phyloP scores from a whole-genome alignment of 2,888 invertebrate genomes.

The Prenolepis imparis region DNA sequence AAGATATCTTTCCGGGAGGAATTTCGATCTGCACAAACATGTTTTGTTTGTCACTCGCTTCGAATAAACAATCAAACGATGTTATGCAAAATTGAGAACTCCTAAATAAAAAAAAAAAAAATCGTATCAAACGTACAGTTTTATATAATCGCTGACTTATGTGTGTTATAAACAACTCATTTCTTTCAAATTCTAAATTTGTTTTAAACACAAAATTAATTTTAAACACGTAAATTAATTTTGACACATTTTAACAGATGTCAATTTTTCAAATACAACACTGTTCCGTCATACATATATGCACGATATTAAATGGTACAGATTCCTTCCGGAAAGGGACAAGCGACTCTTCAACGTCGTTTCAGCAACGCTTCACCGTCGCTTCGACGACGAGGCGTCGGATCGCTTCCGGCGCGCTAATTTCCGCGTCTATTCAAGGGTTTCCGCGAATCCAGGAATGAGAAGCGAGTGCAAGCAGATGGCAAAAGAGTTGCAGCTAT shows the following conservation, averaged over 20 bases:
- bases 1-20: slow-evolving; percentile 7
- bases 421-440: not conserved
- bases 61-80: not conserved
- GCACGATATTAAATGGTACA: not conserved
- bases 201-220: no score
- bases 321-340: not conserved
- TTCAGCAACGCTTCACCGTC: no score
- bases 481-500: not conserved
- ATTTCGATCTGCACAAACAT: not conserved
- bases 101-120: not conserved
- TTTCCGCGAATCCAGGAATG: slow-evolving; percentile 19
- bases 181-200: no score
- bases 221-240: not conserved
- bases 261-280: not conserved
- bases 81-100: not conserved
- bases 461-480: slow-evolving; percentile 15
- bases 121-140: not conserved
- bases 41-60: slow-evolving; percentile 5
- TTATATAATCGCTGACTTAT: no score
- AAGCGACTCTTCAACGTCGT: not conserved
- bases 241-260: not conserved
- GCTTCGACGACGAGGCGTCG: slow-evolving; percentile 6
- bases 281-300: not conserved
- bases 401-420: not conserved
- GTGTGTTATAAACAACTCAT: no score